Conservation (phyloP, 1,140 invertebrate genomes). For the Riptortus pedestris region DNA sequence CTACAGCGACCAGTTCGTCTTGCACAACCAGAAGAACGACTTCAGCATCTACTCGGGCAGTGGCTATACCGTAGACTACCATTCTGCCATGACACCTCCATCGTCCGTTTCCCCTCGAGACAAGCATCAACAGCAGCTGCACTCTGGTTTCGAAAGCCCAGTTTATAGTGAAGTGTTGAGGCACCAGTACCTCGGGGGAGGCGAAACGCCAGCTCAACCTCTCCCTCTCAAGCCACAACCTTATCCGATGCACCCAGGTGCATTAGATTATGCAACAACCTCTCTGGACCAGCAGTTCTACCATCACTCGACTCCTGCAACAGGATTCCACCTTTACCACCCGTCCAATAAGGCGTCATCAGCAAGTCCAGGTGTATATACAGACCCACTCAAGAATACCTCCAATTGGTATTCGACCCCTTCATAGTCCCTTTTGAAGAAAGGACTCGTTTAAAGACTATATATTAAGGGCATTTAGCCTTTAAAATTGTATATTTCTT, state of each 20-base stretch:
- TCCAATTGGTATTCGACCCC: conserved; percentile 67
- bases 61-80: conserved; percentile 64
- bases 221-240: conserved; percentile 83
- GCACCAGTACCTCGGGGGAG: conserved; percentile 42
- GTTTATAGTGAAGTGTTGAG: conserved; percentile 42
- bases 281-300: conserved; percentile 73
- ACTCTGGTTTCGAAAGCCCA: conserved; percentile 37
- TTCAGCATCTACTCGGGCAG: conserved; percentile 49
- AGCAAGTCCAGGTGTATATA: conserved; percentile 41
- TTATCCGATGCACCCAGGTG: conserved; percentile 49
- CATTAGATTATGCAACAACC: conserved; percentile 44
- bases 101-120: conserved; percentile 87
- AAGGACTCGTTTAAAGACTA: background rate
- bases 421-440: conserved; percentile 44
- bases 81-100: conserved; percentile 89
- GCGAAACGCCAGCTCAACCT: conserved; percentile 53
- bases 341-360: conserved; percentile 52
- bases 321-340: conserved; percentile 82
- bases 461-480: background rate
- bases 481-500: background rate
- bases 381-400: conserved; percentile 40
- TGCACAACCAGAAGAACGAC: conserved; percentile 46
- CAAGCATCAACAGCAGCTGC: conserved; percentile 55
- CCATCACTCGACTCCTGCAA: conserved; percentile 49
- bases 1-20: conserved; percentile 55